phyloP scores from a whole-genome alignment of 2,888 invertebrate genomes.

The Trachelus tabidus region DNA sequence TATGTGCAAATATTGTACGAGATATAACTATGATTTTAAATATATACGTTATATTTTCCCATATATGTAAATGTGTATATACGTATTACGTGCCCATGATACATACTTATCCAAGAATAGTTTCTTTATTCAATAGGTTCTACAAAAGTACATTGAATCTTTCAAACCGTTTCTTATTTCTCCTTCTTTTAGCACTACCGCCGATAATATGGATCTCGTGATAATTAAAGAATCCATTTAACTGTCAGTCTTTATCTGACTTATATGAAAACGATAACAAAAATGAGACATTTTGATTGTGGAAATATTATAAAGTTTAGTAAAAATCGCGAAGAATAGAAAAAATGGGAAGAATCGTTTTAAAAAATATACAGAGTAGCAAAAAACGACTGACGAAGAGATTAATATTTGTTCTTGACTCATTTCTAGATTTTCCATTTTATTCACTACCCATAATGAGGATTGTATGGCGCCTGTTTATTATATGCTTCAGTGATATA shows the following conservation, averaged over 20 bases:
- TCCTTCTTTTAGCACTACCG: background rate
- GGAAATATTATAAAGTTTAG: background rate
- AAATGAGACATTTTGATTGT: background rate
- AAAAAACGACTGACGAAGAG: background rate
- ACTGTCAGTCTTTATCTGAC: background rate
- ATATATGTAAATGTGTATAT: slow-evolving; percentile 13
- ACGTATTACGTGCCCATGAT: background rate
- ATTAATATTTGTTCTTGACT: background rate
- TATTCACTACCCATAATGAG: slow-evolving; percentile 37
- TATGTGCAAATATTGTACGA: slow-evolving; percentile 15
- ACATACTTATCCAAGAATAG: background rate
- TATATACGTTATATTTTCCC: slow-evolving; percentile 44
- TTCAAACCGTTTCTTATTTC: background rate
- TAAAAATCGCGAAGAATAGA: background rate
- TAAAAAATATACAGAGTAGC: background rate
- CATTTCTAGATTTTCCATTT: background rate
- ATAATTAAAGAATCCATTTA: background rate
- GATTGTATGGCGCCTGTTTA: slow-evolving; percentile 56
- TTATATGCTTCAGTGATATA: slow-evolving; percentile 43
- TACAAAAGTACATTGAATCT: background rate
- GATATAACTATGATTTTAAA: slow-evolving; percentile 23
- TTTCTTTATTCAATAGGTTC: background rate
- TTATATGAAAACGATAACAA: background rate
- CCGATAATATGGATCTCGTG: background rate
- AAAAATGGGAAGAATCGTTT: background rate